These are phyloP conservation scores for Mamestra brassicae DNA, from an alignment of 2,888 invertebrate species.

Conservation along the genomic window DNA sequence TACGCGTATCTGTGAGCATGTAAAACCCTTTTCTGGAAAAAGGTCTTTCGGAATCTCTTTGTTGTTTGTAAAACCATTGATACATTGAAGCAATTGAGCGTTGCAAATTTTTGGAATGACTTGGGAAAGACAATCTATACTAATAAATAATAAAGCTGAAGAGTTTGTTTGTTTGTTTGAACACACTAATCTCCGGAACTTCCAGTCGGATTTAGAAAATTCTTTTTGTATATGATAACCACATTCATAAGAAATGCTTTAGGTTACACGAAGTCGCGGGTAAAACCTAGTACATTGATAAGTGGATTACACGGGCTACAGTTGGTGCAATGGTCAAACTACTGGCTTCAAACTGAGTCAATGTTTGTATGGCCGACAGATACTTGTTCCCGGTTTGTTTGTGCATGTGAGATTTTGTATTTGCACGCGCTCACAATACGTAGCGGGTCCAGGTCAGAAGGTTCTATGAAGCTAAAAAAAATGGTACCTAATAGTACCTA, in stretches of 20 bases:
- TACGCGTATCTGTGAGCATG: background rate
- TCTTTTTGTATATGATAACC: too few relatives aligned
- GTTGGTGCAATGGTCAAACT: background rate
- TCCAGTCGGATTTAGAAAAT: too few relatives aligned
- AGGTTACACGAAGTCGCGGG: too few relatives aligned
- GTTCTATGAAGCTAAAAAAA: background rate
- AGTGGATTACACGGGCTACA: background rate
- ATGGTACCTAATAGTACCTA: background rate
- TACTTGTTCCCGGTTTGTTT: constrained; percentile 16
- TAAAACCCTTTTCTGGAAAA: background rate
- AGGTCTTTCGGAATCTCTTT: background rate
- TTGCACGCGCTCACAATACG: background rate
- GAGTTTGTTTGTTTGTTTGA: too few relatives aligned
- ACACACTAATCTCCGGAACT: too few relatives aligned
- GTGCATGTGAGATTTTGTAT: constrained; percentile 16
- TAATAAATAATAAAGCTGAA: too few relatives aligned
- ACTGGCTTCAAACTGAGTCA: constrained; percentile 21
- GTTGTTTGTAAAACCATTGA: background rate
- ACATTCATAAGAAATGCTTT: too few relatives aligned
- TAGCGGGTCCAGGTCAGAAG: background rate
- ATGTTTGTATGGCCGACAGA: constrained; percentile 24
- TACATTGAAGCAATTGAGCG: background rate
- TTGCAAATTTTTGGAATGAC: background rate
- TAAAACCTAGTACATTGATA: background rate
- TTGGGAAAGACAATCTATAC: background rate